Conservation (phyloP, 2,113 vertebrate genomes). For the Zosterops borbonicus region DNA sequence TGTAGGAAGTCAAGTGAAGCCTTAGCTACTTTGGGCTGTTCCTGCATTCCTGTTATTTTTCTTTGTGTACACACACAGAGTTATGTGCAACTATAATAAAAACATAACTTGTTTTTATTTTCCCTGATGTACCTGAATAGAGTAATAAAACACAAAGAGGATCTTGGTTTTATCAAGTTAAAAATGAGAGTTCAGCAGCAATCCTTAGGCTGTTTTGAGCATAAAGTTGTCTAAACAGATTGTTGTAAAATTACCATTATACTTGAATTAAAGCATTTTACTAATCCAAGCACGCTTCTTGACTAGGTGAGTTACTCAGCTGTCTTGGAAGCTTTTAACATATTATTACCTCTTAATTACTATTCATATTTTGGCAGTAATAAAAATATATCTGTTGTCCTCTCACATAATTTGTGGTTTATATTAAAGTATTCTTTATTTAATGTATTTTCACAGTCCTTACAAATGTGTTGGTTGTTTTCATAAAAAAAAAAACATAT, state of each 20-base stretch:
- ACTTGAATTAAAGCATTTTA: background rate
- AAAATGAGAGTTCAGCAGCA: background rate
- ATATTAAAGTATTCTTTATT: background rate
- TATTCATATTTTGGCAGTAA: background rate
- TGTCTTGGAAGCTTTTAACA: background rate
- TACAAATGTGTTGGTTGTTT: background rate
- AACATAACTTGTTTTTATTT: background rate
- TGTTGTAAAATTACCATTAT: background rate
- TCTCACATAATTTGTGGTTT: background rate
- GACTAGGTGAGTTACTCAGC: background rate
- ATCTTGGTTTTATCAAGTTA: background rate
- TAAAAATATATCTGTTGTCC: background rate
- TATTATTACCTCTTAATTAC: background rate
- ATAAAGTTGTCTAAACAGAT: background rate
- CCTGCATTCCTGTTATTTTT: background rate
- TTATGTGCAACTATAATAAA: background rate
- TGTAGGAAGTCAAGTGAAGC: background rate
- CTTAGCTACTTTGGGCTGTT: background rate
- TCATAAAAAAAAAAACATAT: background rate
- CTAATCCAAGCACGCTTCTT: background rate
- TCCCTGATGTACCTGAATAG: background rate
- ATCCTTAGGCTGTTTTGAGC: background rate
- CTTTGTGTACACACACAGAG: background rate
- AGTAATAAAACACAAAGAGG: background rate
- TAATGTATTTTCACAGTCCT: background rate